Base-by-base conservation (phyloP, 2,888 invertebrate species). In the Phytoseiulus persimilis region DNA sequence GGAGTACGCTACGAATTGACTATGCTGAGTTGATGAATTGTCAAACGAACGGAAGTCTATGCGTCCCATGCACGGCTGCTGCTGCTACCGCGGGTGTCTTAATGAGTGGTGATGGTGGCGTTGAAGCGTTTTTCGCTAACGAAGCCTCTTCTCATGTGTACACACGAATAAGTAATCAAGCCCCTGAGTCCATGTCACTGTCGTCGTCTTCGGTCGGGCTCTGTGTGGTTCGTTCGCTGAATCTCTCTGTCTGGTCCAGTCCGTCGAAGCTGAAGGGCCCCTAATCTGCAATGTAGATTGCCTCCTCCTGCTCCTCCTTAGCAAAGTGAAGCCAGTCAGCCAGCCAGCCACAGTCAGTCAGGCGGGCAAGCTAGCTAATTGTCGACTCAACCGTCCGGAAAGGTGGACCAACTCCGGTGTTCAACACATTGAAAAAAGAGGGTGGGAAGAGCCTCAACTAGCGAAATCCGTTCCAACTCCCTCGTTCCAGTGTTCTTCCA, bases 101-200 rank as follows among this genome's bases (percentile, higher is more conserved):
- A 65, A 65, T 65, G 65, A 65, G 65, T 65, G 65, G 65, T 23
- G 65, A 65, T 65, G 65, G 65, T 65, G 65, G 65, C 65, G 65
- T 65, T 65, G 65, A 23, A 65, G 65, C 65, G 65, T 65, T 65
- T 65, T 65, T 65, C 65, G 18, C 65, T 65, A 65, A 65, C 65
- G 65, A 65, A 65, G 65, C 65, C 65, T 65, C 65, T 65, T 65
- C 65, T 65, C 65, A 65, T 65, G 65, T 65, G 65, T 65, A 65
- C 65, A 65, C 65, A 65, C 65, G 65, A 65, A 65, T 65, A 28
- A 65, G 65, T 65, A 65, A 65, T 65, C 65, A 65, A 65, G 65
- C 65, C 65, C 65, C 65, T 65, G 65, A 65, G 65, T 65, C 65
- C 65, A 65, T 65, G 65, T 65, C 65, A 65, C 65, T 23, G 65